Percentiles rank a stretch among this genome's conserved stretches.
phyloP scores from a whole-genome alignment of 2,113 vertebrate species.

The Platanista minor region DNA sequence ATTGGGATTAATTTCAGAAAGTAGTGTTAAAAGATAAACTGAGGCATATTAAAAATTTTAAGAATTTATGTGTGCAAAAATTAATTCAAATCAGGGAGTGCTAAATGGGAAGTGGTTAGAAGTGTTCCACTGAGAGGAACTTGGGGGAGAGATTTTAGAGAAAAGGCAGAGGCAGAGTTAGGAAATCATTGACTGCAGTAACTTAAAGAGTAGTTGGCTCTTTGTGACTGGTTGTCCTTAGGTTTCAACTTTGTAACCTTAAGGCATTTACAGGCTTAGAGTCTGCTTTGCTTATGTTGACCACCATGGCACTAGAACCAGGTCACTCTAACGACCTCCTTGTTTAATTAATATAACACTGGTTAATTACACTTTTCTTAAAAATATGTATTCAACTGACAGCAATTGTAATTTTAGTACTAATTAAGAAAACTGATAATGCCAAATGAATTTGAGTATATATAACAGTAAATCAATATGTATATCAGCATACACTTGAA shows the following conservation, averaged over 20 bases:
- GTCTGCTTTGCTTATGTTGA: not conserved
- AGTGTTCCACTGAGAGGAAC: not conserved
- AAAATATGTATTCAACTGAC: not conserved
- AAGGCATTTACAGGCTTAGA: not conserved
- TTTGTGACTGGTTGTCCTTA: not conserved
- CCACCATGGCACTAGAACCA: not conserved
- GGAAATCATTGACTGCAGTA: not conserved
- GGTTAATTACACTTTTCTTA: not conserved
- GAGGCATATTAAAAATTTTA: not conserved
- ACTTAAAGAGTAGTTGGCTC: too few relatives aligned
- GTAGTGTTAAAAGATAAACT: not conserved
- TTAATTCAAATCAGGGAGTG: not conserved
- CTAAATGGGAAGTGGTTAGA: not conserved
- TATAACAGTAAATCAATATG: not conserved
- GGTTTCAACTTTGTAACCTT: not conserved
- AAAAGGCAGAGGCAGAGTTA: not conserved
- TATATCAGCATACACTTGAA: not conserved
- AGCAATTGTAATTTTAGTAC: not conserved
- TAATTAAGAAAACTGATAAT: not conserved
- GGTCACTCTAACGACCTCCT: not conserved
- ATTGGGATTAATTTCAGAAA: not conserved
- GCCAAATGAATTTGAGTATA: not conserved
- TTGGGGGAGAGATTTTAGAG: not conserved
- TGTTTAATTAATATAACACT: not conserved
- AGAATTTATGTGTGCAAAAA: not conserved